Base-by-base conservation (phyloP, 1,140 invertebrate genomes). In the Thalassaphorura encarpata region DNA sequence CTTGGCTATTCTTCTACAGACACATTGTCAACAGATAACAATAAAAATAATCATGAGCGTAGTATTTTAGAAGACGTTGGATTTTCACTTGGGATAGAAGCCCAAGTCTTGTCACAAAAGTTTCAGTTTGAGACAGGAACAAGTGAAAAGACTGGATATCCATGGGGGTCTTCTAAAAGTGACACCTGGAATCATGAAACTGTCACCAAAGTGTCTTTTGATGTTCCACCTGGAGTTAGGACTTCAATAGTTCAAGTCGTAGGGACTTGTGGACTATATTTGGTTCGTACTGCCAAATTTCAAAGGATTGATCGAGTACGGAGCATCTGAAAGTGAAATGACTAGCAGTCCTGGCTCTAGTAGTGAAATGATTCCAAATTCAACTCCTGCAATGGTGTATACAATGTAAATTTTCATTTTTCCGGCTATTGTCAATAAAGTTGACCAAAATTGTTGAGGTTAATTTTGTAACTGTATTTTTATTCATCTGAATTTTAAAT, bases 141-240 rank as follows among this genome's bases (percentile, higher is more conserved):
- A 6, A 27, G 48, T 21, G 33, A 18, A 16, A 48, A 33, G 8
- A 51, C 48, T 13, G 48, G 48, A 19, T 39, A 51, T 29, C 13
- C 31, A 13, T 51, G 48, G 48, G 48, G n/a, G 16, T 18, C 8
- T 13, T 51, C 48, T 5, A 36, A 33, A 33, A 51, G 21, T 11
- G 29, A 51, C 21, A 39, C 28, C 3, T 51, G 48, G 48, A 33
- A 51, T 24, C 29, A 51, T 5, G 48, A 51, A 29, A 51, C 27
- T 16, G n/a, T 11, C 8, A 51, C 48, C 11, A 36, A 4, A 5
- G 31, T 51, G 6, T n/a, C 48, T 29, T 51, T 51, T 39, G 48
- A 51, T n/a, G 48, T 51, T 5, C 29, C 48, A 18, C 48, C 48
- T 6, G 48, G 48, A 5, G 29, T 51, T n/a, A 13, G 31, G 28